A percentile compares a stretch with the other conserved stretches of the same genome.
These are phyloP conservation scores for Cantharis nigra DNA, from an alignment of 2,888 invertebrate species.

Conservation along the genomic window DNA sequence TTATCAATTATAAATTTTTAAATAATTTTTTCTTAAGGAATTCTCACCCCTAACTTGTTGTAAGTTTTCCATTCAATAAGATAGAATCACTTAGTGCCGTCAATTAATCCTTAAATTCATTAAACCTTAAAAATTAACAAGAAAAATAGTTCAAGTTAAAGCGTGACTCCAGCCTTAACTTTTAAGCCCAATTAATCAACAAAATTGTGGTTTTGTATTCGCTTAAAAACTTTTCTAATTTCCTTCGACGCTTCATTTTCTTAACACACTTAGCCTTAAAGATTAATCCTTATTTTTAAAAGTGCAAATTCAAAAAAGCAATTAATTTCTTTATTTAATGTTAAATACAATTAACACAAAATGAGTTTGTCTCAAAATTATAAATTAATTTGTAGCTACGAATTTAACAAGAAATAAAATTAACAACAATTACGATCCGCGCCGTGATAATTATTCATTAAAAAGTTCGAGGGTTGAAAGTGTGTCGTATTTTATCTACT, in stretches of 20 bases:
- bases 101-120: background rate
- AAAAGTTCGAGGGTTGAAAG: background rate
- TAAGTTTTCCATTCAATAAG: background rate
- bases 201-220: background rate
- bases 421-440: background rate
- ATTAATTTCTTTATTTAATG: background rate
- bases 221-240: slow-evolving; percentile 11
- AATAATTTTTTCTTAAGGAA: no score
- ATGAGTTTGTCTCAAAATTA: background rate
- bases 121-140: background rate
- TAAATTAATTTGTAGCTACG: background rate
- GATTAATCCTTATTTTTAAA: slow-evolving; percentile 1
- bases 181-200: slow-evolving; percentile 1
- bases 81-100: background rate
- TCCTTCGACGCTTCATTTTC: background rate
- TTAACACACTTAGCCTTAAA: background rate
- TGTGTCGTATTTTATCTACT: background rate
- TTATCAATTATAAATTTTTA: background rate
- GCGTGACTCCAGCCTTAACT: background rate
- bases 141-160: background rate
- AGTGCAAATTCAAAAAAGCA: slow-evolving; percentile 5
- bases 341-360: background rate
- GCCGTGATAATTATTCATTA: background rate
- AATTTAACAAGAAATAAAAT: background rate
- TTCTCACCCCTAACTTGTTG: background rate